phyloP scores from a whole-genome alignment of 2,888 invertebrate species.

The Trypoxylon attenuatum region DNA sequence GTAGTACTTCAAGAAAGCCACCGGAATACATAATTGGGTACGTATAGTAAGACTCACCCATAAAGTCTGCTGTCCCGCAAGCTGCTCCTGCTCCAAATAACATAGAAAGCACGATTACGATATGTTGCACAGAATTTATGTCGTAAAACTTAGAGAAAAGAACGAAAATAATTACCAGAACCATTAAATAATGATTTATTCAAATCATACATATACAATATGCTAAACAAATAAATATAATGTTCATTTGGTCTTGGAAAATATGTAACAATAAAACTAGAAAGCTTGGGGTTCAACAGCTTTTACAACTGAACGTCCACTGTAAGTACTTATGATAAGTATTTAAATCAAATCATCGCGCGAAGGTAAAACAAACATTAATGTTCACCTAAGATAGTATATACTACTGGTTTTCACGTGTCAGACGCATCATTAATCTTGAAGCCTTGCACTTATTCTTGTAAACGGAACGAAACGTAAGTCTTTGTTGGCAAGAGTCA shows the following conservation, averaged over 20 bases:
- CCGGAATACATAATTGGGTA: slow-evolving; percentile 60
- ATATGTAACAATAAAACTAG: slow-evolving; percentile 46
- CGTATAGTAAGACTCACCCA: slow-evolving; percentile 79
- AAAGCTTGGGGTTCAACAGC: slow-evolving; percentile 34
- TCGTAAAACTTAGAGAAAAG: slow-evolving; percentile 38
- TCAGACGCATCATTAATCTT: background rate
- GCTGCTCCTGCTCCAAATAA: slow-evolving; percentile 83
- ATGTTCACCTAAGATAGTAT: slow-evolving; percentile 6
- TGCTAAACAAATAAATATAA: slow-evolving; percentile 61
- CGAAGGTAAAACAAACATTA: slow-evolving; percentile 39
- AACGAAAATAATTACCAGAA: slow-evolving; percentile 55
- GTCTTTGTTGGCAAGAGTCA: background rate
- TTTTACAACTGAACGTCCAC: slow-evolving; percentile 31
- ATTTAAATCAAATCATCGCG: slow-evolving; percentile 23
- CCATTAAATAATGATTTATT: slow-evolving; percentile 65
- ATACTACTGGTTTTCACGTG: background rate
- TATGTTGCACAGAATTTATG: slow-evolving; percentile 36
- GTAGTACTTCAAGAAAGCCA: slow-evolving; percentile 62
- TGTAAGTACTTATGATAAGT: slow-evolving; percentile 26
- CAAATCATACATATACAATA: slow-evolving; percentile 63
- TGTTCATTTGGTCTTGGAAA: slow-evolving; percentile 49
- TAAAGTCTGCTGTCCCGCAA: slow-evolving; percentile 93
- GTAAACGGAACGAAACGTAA: too few species aligned
- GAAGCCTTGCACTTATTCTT: too few species aligned
- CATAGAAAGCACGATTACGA: slow-evolving; percentile 68